Evolutionary conservation across 2,113 vertebrate genomes (phyloP).

Genomic region (Lampris megalopsis): DNA sequence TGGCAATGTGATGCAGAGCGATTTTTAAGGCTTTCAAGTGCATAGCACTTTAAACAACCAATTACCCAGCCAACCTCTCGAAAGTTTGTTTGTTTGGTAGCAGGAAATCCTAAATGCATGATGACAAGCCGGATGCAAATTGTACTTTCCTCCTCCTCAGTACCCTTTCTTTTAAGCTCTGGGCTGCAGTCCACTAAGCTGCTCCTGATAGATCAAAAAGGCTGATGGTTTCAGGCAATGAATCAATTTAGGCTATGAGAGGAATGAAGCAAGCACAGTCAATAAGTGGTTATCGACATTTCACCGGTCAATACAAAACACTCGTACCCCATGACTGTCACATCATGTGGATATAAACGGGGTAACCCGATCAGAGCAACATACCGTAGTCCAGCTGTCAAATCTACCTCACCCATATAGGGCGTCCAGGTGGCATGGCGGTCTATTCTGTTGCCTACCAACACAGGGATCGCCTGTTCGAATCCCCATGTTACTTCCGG

Average conservation of each 20-base stretch:
- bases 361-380: conserved; percentile 14
- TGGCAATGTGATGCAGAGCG: conserved; percentile 21
- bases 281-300: neutral
- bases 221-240: conserved; percentile 46
- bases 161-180: conserved; percentile 22
- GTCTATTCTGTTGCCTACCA: no score
- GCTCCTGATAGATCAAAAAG: conserved; percentile 23
- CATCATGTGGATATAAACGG: conserved; percentile 42
- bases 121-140: conserved; percentile 52
- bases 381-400: conserved; percentile 4
- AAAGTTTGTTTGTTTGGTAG: conserved; percentile 56
- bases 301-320: neutral
- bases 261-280: conserved; percentile 8
- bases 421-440: no score
- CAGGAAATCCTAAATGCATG: conserved; percentile 12
- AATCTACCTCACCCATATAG: neutral
- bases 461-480: no score
- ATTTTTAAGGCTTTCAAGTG: conserved; percentile 48
- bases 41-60: conserved; percentile 50
- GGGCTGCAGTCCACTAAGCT: conserved; percentile 10
- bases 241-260: conserved; percentile 31
- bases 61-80: conserved; percentile 57
- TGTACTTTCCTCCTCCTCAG: conserved; percentile 32
- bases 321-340: neutral
- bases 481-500: no score